Evolutionary conservation across 2,797 vertebrate species (phyloP), one percentile per base, ranked within the genome.

Genomic region (Moxostoma hubbsi): DNA sequence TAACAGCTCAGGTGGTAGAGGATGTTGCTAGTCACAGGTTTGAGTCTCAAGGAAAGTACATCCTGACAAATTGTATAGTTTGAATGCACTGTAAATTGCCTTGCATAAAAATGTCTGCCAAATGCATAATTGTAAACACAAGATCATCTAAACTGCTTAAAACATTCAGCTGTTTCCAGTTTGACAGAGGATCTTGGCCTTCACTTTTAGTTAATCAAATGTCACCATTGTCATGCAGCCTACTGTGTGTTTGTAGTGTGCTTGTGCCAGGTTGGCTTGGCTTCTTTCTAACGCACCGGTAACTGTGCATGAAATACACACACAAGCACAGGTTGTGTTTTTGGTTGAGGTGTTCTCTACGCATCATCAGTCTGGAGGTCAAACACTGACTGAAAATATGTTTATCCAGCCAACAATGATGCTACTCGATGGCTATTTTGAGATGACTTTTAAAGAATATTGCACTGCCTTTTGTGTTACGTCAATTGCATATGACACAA

Each of bases 261-360:
- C 72, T 79, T 75, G 59, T 83, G 84, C 87, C 83, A 75, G 79
- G 66, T 86, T 85, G 74, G 86, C 88, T 87, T 88, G 90, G 85
- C 89, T 89, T 86, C 85, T 92, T 91, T 91, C 86, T 15, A 90
- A 91, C 86, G 91, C 90, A 86, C 86, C 57, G 67, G 89, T 87
- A 90, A 87, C 74, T 91, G 89, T 90, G 93, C 91, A 88, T 93
- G 92, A 92, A 92, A 88, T 89, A 85, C 88, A 87, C 88, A 92
- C 89, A 92, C 87, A 88, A 88, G 88, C 90, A 88, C 88, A 92
- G 88, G 87, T 86, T 74, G 67, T 85, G 86, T 88, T 89, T 83
- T 89, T 90, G 88, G 76, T 89, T 78, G 85, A 84, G 87, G 81
- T 88, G 84, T 89, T 90, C 84, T 89, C 88, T 82, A 82, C 87